These are phyloP conservation scores for Mormyrops attenuatus DNA, from an alignment of 2,797 vertebrate genomes.

Conservation along the genomic window DNA sequence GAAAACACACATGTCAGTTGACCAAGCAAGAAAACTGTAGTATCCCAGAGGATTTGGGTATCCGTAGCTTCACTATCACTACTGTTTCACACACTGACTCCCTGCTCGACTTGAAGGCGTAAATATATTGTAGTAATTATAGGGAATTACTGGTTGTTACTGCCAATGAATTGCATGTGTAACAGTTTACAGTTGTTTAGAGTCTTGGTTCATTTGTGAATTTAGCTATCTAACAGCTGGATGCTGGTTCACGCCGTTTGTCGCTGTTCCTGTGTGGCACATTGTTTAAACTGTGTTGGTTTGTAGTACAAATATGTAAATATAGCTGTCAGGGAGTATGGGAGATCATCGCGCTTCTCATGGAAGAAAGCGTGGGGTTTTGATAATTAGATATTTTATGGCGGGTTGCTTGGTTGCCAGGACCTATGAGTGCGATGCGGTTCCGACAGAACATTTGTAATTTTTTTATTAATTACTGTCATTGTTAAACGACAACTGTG, in stretches of 20 bases:
- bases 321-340: slow-evolving; percentile 1
- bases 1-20: slow-evolving; percentile 18
- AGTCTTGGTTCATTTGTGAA: neutral
- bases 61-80: neutral
- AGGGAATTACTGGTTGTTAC: neutral
- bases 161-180: neutral
- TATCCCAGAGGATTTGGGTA: slow-evolving; percentile 23
- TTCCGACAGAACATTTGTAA: neutral
- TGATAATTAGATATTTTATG: neutral
- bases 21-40: slow-evolving; percentile 8
- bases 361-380: neutral
- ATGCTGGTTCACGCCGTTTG: neutral
- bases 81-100: neutral
- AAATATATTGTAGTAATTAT: slow-evolving; percentile 7
- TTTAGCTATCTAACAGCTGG: neutral
- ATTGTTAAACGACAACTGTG: neutral
- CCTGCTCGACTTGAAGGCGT: neutral
- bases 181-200: neutral
- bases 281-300: neutral
- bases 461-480: neutral
- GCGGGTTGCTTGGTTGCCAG: neutral
- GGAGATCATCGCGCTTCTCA: neutral
- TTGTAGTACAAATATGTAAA: neutral
- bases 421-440: neutral
- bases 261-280: neutral